A percentile compares a stretch with the other conserved stretches of the same genome.
Evolutionary conservation across 2,888 invertebrate species (phyloP).

Genomic region (Leucoma salicis): DNA sequence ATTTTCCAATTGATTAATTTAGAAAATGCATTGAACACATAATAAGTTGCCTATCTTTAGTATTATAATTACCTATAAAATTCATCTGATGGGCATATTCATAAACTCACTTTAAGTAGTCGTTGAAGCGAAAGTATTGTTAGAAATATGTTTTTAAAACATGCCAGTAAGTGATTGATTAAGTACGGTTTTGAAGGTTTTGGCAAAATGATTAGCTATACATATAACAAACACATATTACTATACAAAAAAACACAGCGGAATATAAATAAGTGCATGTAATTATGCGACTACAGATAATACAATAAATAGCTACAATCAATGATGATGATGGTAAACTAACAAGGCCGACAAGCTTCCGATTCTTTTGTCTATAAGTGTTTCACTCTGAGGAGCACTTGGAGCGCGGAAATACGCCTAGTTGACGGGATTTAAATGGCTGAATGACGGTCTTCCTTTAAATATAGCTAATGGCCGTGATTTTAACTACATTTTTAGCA

Average conservation of each 20-base stretch:
- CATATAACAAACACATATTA: conserved; percentile 5
- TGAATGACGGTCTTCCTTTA: conserved; percentile 64
- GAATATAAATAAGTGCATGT: no score
- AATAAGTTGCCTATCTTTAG: no score
- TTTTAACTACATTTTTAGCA: conserved; percentile 47
- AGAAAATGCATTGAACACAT: no score
- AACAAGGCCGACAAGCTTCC: conserved; percentile 64
- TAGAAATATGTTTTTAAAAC: no score
- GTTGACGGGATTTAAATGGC: conserved; percentile 72
- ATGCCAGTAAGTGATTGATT: no score
- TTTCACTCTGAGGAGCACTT: conserved; percentile 60
- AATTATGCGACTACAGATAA: conserved; percentile 31
- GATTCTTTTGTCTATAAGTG: conserved; percentile 65
- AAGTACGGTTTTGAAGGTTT: not conserved
- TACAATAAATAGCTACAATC: conserved; percentile 40
- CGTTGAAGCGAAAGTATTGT: no score
- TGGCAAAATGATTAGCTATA: not conserved
- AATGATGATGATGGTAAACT: conserved; percentile 48
- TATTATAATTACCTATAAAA: no score
- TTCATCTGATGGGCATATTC: not conserved
- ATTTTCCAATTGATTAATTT: no score
- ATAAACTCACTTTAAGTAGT: not conserved
- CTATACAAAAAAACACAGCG: conserved; percentile 18
- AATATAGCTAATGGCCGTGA: conserved; percentile 53
- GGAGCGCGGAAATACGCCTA: conserved; percentile 73